phyloP scores from a whole-genome alignment of 2,888 invertebrate genomes.

The Diaphora mendica region DNA sequence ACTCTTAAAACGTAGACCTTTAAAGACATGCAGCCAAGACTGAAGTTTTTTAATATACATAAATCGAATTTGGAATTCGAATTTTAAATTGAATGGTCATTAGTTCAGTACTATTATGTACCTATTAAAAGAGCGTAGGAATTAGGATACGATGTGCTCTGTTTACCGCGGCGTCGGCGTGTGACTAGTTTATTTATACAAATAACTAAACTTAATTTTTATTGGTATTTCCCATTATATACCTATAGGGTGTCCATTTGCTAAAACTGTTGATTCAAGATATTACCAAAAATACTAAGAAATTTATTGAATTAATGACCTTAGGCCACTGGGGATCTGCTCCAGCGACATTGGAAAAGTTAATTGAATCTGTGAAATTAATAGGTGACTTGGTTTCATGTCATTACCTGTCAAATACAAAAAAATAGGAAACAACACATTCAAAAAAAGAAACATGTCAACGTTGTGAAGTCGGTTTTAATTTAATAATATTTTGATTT shows the following conservation, averaged over 20 bases:
- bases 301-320: slow-evolving; percentile 3
- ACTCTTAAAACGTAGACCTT: no score
- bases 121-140: background rate
- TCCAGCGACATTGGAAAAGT: background rate
- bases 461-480: background rate
- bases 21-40: no score
- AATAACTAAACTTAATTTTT: background rate
- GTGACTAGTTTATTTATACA: background rate
- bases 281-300: slow-evolving; percentile 10
- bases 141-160: slow-evolving; percentile 1
- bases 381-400: background rate
- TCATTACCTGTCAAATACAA: no score
- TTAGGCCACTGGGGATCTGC: background rate
- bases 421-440: background rate
- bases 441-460: background rate
- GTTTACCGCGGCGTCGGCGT: background rate
- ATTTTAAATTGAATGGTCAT: background rate
- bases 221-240: background rate
- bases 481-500: background rate
- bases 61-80: background rate
- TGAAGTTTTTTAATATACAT: no score
- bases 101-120: background rate
- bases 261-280: slow-evolving; percentile 14
- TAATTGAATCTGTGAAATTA: background rate
- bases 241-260: slow-evolving; percentile 12